Percentiles rank a stretch among this genome's conserved stretches.
These are phyloP conservation scores for Ceratina australensis DNA, from an alignment of 1,140 invertebrate species.

Conservation along the genomic window DNA sequence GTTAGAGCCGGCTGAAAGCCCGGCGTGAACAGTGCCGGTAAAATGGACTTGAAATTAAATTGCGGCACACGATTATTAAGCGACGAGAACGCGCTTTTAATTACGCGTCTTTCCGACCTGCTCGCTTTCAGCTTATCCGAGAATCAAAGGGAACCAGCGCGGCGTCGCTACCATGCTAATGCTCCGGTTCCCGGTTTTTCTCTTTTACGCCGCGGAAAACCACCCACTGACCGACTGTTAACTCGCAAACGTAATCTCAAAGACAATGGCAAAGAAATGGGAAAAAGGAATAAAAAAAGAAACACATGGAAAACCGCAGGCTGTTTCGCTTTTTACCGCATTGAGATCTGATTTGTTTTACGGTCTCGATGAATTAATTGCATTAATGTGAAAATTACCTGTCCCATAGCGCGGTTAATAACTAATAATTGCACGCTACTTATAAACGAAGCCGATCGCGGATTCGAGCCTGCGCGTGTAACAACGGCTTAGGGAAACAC, in stretches of 20 bases:
- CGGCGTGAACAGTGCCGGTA: slow-evolving; percentile 6
- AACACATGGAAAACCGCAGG: neutral
- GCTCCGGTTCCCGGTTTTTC: neutral
- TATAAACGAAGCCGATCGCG: slow-evolving; percentile 5
- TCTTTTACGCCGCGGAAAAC: neutral
- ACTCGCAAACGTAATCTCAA: neutral
- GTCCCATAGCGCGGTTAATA: slow-evolving; percentile 24
- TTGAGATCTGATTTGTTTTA: slow-evolving; percentile 26
- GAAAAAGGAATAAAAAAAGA: neutral
- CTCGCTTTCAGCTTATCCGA: slow-evolving; percentile 14
- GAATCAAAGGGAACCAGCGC: slow-evolving; percentile 11
- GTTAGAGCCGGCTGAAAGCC: neutral
- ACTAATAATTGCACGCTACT: slow-evolving; percentile 50
- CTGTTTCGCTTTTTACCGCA: neutral
- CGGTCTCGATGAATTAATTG: slow-evolving; percentile 36
- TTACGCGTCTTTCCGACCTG: slow-evolving; percentile 38
- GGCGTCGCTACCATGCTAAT: neutral
- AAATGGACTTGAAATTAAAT: slow-evolving; percentile 55
- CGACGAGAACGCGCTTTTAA: slow-evolving; percentile 52
- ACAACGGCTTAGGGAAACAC: slow-evolving; percentile 2
- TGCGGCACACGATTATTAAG: slow-evolving; percentile 51
- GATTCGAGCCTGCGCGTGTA: neutral
- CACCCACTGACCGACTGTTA: slow-evolving; percentile 19
- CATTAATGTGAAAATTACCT: slow-evolving; percentile 27
- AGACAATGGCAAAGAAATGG: neutral